phyloP scores from a whole-genome alignment of 2,797 vertebrate species.

The Melopsittacus undulatus region DNA sequence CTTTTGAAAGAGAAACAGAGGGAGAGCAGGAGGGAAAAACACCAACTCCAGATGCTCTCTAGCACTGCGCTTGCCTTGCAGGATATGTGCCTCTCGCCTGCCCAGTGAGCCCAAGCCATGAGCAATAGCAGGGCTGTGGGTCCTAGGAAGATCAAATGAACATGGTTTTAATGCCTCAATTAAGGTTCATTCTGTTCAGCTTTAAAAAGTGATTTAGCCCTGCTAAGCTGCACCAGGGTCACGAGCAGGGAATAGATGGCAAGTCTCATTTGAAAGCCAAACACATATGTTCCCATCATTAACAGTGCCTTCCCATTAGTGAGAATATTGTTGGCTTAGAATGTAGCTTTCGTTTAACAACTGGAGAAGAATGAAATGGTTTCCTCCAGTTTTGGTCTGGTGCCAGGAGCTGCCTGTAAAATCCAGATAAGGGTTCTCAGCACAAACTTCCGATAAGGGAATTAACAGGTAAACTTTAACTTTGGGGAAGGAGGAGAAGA shows the following conservation, averaged over 20 bases:
- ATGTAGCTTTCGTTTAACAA: constrained; percentile 32
- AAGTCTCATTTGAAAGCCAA: constrained; percentile 51
- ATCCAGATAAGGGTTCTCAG: constrained; percentile 68
- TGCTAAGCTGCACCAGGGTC: constrained; percentile 32
- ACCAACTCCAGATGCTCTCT: neutral
- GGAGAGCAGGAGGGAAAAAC: neutral
- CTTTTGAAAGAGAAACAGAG: neutral
- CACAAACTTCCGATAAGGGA: constrained; percentile 54
- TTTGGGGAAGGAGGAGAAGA: neutral
- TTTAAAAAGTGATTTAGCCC: constrained; percentile 58
- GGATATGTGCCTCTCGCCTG: neutral
- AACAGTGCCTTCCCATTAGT: constrained; percentile 57
- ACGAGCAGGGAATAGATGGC: constrained; percentile 35
- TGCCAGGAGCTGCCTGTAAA: constrained; percentile 70
- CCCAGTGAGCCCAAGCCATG: neutral
- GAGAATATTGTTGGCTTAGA: constrained; percentile 32
- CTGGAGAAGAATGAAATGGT: constrained; percentile 32
- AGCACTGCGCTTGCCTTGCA: neutral
- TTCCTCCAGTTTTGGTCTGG: constrained; percentile 8
- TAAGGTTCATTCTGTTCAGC: constrained; percentile 49
- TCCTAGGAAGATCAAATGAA: constrained; percentile 38
- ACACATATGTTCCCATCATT: constrained; percentile 50
- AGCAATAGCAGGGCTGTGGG: neutral
- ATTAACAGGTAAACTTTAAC: constrained; percentile 62
- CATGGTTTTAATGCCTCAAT: constrained; percentile 61